These are phyloP conservation scores for Diploscapter pachys DNA, from an alignment of 1,140 invertebrate species.

Conservation along the genomic window DNA sequence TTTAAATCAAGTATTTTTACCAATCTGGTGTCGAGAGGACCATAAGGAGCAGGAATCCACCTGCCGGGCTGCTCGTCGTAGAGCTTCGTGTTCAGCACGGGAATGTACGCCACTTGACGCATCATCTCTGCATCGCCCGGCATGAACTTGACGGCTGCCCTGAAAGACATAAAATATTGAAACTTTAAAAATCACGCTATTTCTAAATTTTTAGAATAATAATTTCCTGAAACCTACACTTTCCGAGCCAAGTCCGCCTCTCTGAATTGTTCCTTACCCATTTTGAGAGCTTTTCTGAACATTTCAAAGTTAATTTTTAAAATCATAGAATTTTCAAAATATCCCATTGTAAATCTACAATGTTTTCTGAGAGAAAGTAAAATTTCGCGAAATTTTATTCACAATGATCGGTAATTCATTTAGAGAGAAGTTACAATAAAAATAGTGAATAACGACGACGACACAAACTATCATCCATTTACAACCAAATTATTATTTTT, in stretches of 20 bases:
- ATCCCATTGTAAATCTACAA: background rate
- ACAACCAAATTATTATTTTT: no score
- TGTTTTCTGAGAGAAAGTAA: background rate
- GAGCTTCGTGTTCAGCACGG: slow-evolving; percentile 55
- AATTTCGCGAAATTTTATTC: background rate
- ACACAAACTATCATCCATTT: background rate
- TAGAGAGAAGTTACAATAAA: background rate
- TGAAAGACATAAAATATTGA: slow-evolving; percentile 34
- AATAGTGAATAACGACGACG: background rate
- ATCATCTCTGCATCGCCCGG: slow-evolving; percentile 50
- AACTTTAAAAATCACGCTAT: background rate
- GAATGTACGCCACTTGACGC: slow-evolving; percentile 49
- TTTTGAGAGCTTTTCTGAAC: slow-evolving; percentile 17
- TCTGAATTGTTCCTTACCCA: slow-evolving; percentile 51
- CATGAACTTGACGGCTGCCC: slow-evolving; percentile 51
- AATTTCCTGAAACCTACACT: slow-evolving; percentile 46
- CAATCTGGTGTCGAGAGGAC: slow-evolving; percentile 52
- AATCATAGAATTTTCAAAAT: background rate
- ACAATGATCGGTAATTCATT: background rate
- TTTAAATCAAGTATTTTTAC: slow-evolving; percentile 17
- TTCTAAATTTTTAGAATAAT: slow-evolving; percentile 16
- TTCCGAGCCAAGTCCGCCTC: slow-evolving; percentile 51
- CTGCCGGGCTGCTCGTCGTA: slow-evolving; percentile 50
- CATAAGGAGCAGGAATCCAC: slow-evolving; percentile 47
- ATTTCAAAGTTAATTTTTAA: background rate